A percentile compares a stretch with the other conserved stretches of the same genome.
These are phyloP conservation scores for Charadrius vociferus DNA, from an alignment of 2,113 vertebrate genomes.

Conservation along the genomic window DNA sequence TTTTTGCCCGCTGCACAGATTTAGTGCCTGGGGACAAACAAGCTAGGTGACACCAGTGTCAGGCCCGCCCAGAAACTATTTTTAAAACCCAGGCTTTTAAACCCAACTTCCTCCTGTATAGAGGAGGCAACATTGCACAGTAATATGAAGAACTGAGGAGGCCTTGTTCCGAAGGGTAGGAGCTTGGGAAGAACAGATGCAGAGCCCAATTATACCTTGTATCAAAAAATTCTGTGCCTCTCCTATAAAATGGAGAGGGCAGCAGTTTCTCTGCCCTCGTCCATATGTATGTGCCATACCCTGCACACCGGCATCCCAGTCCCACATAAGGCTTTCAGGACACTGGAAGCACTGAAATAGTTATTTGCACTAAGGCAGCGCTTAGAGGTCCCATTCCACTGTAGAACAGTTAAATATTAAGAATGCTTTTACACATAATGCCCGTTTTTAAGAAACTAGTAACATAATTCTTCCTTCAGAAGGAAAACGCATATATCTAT, in stretches of 20 bases:
- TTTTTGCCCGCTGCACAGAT: background rate
- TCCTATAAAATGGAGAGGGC: background rate
- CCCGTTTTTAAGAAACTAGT: background rate
- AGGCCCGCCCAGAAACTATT: conserved; percentile 33
- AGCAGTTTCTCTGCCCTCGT: background rate
- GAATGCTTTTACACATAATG: background rate
- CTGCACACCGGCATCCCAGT: background rate
- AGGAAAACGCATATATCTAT: background rate
- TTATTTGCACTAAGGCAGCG: accelerated
- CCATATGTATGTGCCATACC: background rate
- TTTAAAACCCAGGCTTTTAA: background rate
- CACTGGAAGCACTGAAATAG: background rate
- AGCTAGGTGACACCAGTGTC: conserved; percentile 61
- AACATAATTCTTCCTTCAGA: background rate
- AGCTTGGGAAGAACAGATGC: background rate
- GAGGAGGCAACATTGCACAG: background rate
- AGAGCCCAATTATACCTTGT: background rate
- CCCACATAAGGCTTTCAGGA: accelerated
- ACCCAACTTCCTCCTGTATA: background rate
- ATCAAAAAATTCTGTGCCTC: background rate
- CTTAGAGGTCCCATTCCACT: background rate
- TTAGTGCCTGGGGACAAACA: background rate
- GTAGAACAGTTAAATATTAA: background rate
- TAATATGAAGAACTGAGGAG: background rate
- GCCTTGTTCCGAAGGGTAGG: background rate